Evolutionary conservation across 2,888 invertebrate species (phyloP), one percentile per base, ranked within the genome.

Genomic region (Barypeithes pellucidus): DNA sequence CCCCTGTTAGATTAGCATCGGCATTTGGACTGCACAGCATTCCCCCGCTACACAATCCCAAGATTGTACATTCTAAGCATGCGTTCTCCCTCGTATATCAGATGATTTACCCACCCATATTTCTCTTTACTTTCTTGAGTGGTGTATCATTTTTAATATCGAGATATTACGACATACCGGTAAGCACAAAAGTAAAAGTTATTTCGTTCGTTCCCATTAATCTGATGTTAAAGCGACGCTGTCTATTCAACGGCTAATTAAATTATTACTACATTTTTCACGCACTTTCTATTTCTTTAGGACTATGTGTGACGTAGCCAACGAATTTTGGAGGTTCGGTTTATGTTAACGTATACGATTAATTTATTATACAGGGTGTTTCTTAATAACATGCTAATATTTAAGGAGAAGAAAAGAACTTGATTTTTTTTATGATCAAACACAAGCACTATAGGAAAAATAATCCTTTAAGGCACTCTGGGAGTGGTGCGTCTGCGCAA

Each of bases 221-320:
- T 69, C 67, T 43, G 59, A 43, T 45, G 66, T 71, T 65, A 65
- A 54, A 59, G 29, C 67, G 67, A 41, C 63, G 67, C 43, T 67
- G 72, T 63, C 73, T 67, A 71, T 71, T 76, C 73, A 67, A 47
- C 47, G 43, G 70, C 52, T 77, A 77, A 77, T 75, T 77, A 75
- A 78, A 79, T 76, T 70, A 70, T 79, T 78, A 77, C 76, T 77
- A 77, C 76, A 79, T 78, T 79, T 77, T 79, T 78, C 77, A 78
- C 78, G 79, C 79, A 80, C 80, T 80, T 80, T 80, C 80, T 80
- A 80, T 77, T 80, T 79, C 78, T 74, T 75, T 75, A 16, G 43
- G 63, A 41, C 33, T n/a, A 29, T 8, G 65, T 8, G 65, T 67
- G 75, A 77, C 76, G 79, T 76, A 74, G 72, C 60, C 67, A 47